These are phyloP conservation scores for Kobus ellipsiprymnus DNA, from an alignment of 2,113 vertebrate genomes.

Conservation along the genomic window DNA sequence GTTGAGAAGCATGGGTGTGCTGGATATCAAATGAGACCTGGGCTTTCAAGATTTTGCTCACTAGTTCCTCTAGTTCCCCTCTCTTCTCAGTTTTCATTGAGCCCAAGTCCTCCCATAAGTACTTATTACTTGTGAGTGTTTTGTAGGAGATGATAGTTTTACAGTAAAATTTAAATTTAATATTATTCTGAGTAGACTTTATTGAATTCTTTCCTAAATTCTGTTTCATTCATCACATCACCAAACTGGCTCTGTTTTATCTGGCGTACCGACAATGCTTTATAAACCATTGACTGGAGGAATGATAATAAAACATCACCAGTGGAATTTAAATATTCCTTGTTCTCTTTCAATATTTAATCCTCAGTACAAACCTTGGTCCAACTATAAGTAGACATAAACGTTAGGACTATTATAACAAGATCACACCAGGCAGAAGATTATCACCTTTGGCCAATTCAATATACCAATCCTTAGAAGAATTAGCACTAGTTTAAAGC, in stretches of 20 bases:
- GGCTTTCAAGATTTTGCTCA: not conserved
- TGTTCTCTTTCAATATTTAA: not conserved
- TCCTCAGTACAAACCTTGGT: not conserved
- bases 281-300: not conserved
- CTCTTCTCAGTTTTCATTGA: not conserved
- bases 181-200: not conserved
- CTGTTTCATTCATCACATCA: not conserved
- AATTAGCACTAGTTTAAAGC: not conserved
- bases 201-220: not conserved
- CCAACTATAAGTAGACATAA: not conserved
- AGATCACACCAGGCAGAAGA: not conserved
- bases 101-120: not conserved
- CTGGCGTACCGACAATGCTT: not conserved
- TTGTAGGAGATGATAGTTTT: not conserved
- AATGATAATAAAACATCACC: not conserved
- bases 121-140: not conserved
- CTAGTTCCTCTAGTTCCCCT: not conserved
- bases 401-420: not conserved
- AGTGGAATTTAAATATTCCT: not conserved
- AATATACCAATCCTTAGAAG: not conserved
- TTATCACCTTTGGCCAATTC: not conserved
- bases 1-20: not conserved
- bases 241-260: not conserved
- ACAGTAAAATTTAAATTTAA: not conserved
- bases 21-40: not conserved